These are phyloP conservation scores for Halisarca cf. caerulea DNA, from an alignment of 37 sponge, comb jelly and placozoan genomes.

Conservation along the genomic window DNA sequence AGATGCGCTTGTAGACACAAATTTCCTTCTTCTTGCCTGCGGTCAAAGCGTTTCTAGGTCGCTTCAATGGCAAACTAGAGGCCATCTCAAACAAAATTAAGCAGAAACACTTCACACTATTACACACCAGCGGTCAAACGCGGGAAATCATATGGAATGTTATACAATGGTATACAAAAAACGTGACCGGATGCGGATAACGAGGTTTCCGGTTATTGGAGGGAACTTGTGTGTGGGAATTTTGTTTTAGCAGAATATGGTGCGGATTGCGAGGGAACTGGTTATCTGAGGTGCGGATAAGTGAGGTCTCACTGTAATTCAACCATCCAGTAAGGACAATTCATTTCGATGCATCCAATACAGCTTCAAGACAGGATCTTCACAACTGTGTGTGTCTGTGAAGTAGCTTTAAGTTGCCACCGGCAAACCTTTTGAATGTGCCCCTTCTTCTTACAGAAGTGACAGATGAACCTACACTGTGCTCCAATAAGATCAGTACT, in stretches of 20 bases:
- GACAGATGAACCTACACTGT: too few species aligned
- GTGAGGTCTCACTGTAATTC: conserved; percentile 10
- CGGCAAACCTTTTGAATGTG: too few species aligned
- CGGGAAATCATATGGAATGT: conserved; percentile 19
- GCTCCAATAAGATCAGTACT: too few species aligned
- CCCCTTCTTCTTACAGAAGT: too few species aligned
- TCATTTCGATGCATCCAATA: too few species aligned
- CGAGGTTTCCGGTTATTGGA: conserved; percentile 29
- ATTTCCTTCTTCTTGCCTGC: conserved; percentile 18
- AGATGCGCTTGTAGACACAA: conserved; percentile 10
- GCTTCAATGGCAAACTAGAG: conserved; percentile 11
- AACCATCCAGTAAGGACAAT: too few species aligned
- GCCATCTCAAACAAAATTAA: conserved; percentile 8
- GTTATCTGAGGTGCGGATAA: conserved; percentile 29
- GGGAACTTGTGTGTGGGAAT: not conserved
- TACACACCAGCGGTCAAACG: conserved; percentile 1
- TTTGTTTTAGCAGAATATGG: conserved; percentile 20
- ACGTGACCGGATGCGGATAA: conserved; percentile 20
- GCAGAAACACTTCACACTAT: conserved; percentile 1
- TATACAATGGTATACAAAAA: conserved; percentile 26
- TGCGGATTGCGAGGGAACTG: conserved; percentile 28
- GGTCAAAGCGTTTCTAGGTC: conserved; percentile 12
- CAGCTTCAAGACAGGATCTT: too few species aligned
- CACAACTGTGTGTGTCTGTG: too few species aligned
- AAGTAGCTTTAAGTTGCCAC: too few species aligned